These are phyloP conservation scores for Phortica variegata DNA, from an alignment of 1,140 invertebrate species.

Conservation along the genomic window DNA sequence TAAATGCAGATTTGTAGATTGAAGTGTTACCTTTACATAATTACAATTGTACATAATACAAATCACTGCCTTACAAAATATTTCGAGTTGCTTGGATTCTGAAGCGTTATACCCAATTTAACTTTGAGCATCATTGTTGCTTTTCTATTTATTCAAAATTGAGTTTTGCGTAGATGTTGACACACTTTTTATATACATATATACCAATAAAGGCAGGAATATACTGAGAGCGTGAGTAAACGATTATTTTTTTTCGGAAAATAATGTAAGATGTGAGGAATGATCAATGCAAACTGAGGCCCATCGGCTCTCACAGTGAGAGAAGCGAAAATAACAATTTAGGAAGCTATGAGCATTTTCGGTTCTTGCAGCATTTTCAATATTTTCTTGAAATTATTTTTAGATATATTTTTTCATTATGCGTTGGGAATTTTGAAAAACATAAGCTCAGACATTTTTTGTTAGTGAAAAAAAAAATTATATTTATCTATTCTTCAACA, in stretches of 20 bases:
- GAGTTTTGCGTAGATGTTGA: too few relatives aligned
- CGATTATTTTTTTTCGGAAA: background rate
- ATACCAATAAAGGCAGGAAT: conserved; percentile 12
- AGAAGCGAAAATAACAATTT: background rate
- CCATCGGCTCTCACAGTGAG: background rate
- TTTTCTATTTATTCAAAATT: too few relatives aligned
- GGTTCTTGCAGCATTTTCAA: conserved; percentile 25
- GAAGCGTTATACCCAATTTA: too few relatives aligned
- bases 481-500: conserved; percentile 11
- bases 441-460: too few relatives aligned
- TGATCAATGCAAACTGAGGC: background rate
- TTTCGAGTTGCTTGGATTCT: too few relatives aligned
- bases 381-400: conserved; percentile 48
- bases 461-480: conserved; percentile 13
- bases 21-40: too few relatives aligned
- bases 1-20: too few relatives aligned
- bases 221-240: background rate
- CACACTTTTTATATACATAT: too few relatives aligned
- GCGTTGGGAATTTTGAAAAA: background rate
- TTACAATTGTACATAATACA: too few relatives aligned
- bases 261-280: too few relatives aligned
- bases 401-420: conserved; percentile 34
- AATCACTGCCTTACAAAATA: too few relatives aligned
- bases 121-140: too few relatives aligned
- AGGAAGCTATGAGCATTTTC: conserved; percentile 1